Evolutionary conservation across 2,888 invertebrate genomes (phyloP), one percentile per base, ranked within the genome.

Genomic region (Chymomyza caudatula): DNA sequence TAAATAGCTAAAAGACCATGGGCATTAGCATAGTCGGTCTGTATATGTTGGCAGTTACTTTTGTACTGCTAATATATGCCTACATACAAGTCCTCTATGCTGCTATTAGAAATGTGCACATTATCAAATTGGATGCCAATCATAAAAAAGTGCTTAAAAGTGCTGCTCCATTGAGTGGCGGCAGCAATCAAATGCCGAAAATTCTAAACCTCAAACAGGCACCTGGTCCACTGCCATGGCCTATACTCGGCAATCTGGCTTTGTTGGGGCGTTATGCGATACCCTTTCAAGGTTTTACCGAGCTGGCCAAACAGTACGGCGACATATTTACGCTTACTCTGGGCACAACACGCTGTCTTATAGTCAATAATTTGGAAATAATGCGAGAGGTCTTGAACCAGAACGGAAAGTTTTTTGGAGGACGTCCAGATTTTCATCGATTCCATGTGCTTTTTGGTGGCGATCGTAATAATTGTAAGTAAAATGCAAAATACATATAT

Each of bases 391-490:
- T 95, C 60, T 91, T 96, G 47, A 95, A 95, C 87, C 93, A 94
- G 70, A 95, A 95, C 83, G 96, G 96, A 6, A 94, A 94, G 71
- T 94, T 94, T 82, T 96, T 96, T 89, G 95, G 95, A 2, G 95
- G 96, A 8, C 92, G 96, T 3, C 96, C 96, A 0, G 93, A 96
- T 87, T 96, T 96, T 89, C 88, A 94, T 74, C 91, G 96, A 29
- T 96, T 95, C 88, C 94, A 96, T 87, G 92, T 94, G 73, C 93
- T 96, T n/a, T 96, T 96, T 88, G 96, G 95, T 52, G 96, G 96
- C 47, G 94, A 96, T 90, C 92, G 96, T 67, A 95, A 96, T 90
- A 96, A 96, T 88, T 96, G 96, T 96, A 90, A 96, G 96, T 94
- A 51, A 54, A 65, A 22, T 20, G 57, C 15, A 22, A 17, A 55